Percentiles rank a stretch among this genome's conserved stretches.
These are phyloP conservation scores for Pterobdella sp. DNA, from an alignment of 2,888 invertebrate genomes.

Conservation along the genomic window DNA sequence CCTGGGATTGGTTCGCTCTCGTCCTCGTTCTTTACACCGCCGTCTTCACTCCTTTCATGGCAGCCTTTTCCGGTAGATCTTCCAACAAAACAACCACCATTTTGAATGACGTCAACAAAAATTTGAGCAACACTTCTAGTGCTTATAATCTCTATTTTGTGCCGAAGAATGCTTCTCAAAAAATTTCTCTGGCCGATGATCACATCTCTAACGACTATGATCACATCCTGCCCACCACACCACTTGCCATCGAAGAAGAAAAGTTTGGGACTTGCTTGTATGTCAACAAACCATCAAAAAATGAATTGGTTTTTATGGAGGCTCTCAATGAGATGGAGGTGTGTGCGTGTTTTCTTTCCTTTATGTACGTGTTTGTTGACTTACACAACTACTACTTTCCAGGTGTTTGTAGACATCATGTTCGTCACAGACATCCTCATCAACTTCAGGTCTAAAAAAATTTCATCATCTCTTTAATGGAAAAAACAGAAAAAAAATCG, in stretches of 20 bases:
- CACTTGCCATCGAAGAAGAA: no score
- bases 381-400: constrained; percentile 51
- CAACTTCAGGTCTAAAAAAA: constrained; percentile 42
- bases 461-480: background rate
- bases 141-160: background rate
- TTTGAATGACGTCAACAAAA: background rate
- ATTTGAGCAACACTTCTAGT: background rate
- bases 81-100: background rate
- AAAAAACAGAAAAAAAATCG: background rate
- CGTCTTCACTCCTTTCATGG: constrained; percentile 50
- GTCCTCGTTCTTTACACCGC: constrained; percentile 51
- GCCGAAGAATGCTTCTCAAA: background rate
- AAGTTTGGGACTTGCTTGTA: no score
- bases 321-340: no score
- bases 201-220: no score
- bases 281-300: no score
- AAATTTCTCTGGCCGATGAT: background rate
- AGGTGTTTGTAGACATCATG: constrained; percentile 51
- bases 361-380: no score
- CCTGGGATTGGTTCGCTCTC: constrained; percentile 52
- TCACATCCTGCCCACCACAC: no score
- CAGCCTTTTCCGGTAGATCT: constrained; percentile 43
- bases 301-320: background rate
- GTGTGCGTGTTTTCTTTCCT: no score
- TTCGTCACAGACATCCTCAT: constrained; percentile 52